Percentiles rank a stretch among this genome's conserved stretches.
Conservation (phyloP, 2,113 vertebrate genomes). For the Xyrauchen texanus region DNA sequence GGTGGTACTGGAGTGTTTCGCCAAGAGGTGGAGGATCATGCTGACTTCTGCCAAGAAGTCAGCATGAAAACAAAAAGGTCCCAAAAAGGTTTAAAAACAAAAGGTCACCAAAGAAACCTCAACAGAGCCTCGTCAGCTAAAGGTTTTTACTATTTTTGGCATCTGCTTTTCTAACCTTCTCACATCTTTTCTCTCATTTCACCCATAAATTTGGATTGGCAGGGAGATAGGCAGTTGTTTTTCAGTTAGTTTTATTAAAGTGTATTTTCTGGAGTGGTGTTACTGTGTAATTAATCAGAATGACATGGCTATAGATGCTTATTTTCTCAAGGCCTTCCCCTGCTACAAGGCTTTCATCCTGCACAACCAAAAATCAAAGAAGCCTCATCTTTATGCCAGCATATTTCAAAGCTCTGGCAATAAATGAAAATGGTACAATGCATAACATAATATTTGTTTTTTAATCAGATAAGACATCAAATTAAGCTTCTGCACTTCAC, state of each 20-base stretch:
- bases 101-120: background rate
- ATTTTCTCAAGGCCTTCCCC: conserved; percentile 5
- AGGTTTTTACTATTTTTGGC: background rate
- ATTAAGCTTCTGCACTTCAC: conserved; percentile 2
- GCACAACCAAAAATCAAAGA: conserved; percentile 5
- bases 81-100: no score
- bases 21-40: no score
- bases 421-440: background rate
- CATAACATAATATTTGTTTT: background rate
- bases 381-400: conserved; percentile 1
- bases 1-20: no score
- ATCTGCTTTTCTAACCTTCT: background rate
- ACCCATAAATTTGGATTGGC: conserved; percentile 1
- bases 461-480: background rate
- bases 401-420: conserved; percentile 17
- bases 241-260: conserved; percentile 18
- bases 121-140: background rate
- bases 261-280: conserved; percentile 4
- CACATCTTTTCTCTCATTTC: background rate
- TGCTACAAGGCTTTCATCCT: background rate
- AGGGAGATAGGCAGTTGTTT: background rate
- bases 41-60: no score
- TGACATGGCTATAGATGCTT: conserved; percentile 33
- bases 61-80: no score
- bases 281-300: conserved; percentile 17